Evolutionary conservation across 2,113 vertebrate species (phyloP), one percentile per base, ranked within the genome.

Genomic region (Xiphophorus couchianus): DNA sequence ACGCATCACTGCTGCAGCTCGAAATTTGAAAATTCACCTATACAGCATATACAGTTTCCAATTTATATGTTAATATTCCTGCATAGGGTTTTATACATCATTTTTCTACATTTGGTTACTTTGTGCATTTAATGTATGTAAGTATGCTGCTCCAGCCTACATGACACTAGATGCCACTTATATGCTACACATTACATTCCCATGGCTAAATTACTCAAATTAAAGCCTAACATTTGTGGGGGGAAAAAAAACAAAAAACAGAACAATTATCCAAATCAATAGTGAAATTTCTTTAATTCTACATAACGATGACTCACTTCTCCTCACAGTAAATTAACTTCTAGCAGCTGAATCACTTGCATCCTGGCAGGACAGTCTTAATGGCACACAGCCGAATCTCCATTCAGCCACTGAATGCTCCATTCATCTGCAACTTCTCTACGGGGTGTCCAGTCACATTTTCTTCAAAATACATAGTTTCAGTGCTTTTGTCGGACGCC

Each of bases 1-100:
- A 97, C 96, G 97, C 90, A 91, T 95, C 95, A 92, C 95, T 94
- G 95, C 95, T 96, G 96, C 96, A 96, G 95, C 93, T 96, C 93
- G 93, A 93, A 93, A 62, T 95, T 93, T 95, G 94, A 95, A 97
- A 97, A 96, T 86, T 96, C 94, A 93, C 94, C 95, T 97, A 96
- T 97, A 98, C 97, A 98, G 95, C 93, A 97, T 97, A 96, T 96
- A 98, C 97, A 97, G 93, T 90, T 95, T 93, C 92, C 93, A 96
- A 97, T 96, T 96, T 62, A 87, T 84, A 71, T 83, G 94, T 95
- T 87, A 92, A 95, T 96, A 95, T 96, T 97, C 96, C 96, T 98
- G 97, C 96, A 98, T 97, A 97, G 96, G 97, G 96, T 94, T 95
- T 94, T 95, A 93, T 93, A 96, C 93, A 94, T 88, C 93, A 91